A percentile compares a stretch with the other conserved stretches of the same genome.
Evolutionary conservation across 2,113 vertebrate genomes (phyloP).

Genomic region (Physeter macrocephalus): DNA sequence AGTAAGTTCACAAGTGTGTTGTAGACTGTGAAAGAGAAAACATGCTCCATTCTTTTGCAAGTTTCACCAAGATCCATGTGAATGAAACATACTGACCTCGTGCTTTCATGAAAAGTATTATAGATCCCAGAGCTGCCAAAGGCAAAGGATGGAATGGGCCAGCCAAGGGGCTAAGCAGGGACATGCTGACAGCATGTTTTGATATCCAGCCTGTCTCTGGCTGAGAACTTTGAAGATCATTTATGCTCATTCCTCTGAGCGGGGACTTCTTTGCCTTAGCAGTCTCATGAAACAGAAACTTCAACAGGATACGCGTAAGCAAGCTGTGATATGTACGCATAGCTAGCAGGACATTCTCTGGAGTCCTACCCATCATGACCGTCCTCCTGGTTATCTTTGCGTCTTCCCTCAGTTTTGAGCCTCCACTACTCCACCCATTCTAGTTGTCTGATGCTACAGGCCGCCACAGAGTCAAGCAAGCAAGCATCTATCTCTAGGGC

Average conservation of each 20-base stretch:
- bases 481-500: background rate
- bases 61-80: background rate
- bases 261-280: background rate
- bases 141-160: background rate
- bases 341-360: background rate
- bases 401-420: background rate
- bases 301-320: background rate
- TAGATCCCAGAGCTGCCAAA: background rate
- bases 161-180: background rate
- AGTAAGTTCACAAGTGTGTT: background rate
- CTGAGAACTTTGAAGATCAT: background rate
- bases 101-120: background rate
- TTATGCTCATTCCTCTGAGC: background rate
- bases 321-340: background rate
- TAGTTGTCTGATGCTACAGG: background rate
- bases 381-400: background rate
- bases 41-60: background rate
- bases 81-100: background rate
- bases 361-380: background rate
- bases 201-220: background rate
- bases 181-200: background rate
- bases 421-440: background rate
- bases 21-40: background rate
- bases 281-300: background rate
- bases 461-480: background rate